These are phyloP conservation scores for Cromileptes altivelis DNA, from an alignment of 2,113 vertebrate species.

Conservation along the genomic window DNA sequence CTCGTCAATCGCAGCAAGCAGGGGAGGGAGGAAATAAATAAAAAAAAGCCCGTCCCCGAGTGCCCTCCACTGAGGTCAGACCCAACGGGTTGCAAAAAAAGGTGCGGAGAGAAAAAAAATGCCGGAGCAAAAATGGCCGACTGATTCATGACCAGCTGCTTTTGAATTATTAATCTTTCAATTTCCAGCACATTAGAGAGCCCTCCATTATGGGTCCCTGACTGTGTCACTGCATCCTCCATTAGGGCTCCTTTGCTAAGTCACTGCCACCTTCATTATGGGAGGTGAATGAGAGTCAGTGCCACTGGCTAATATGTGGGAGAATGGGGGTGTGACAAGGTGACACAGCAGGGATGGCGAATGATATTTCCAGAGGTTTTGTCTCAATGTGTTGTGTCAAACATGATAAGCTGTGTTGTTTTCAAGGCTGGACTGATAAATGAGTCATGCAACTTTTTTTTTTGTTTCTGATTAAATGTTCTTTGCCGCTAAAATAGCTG, in stretches of 20 bases:
- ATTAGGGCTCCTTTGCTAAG: slow-evolving; percentile 78
- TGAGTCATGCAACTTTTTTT: slow-evolving; percentile 44
- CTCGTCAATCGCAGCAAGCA: slow-evolving; percentile 51
- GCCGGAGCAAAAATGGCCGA: slow-evolving; percentile 76
- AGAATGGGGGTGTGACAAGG: slow-evolving; percentile 54
- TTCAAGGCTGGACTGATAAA: slow-evolving; percentile 60
- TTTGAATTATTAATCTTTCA: slow-evolving; percentile 98
- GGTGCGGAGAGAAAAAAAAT: slow-evolving; percentile 71
- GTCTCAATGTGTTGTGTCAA: slow-evolving; percentile 61
- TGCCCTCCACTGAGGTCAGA: slow-evolving; percentile 76
- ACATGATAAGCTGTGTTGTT: slow-evolving; percentile 63
- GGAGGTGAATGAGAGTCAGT: slow-evolving; percentile 56
- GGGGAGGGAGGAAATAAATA: neutral
- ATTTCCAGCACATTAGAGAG: slow-evolving; percentile 92
- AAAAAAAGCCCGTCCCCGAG: slow-evolving; percentile 8
- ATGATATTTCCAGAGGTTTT: slow-evolving; percentile 71
- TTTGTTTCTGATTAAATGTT: slow-evolving; percentile 28
- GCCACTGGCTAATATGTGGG: slow-evolving; percentile 66
- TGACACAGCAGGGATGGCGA: slow-evolving; percentile 71
- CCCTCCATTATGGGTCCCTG: slow-evolving; percentile 85
- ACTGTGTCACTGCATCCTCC: slow-evolving; percentile 77
- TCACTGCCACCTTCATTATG: slow-evolving; percentile 74
- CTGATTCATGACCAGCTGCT: slow-evolving; percentile 92
- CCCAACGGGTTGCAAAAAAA: slow-evolving; percentile 56
- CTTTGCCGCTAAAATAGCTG: slow-evolving; percentile 26